A percentile compares a stretch with the other conserved stretches of the same genome.
phyloP scores from a whole-genome alignment of 2,888 invertebrate species.

The Nezara viridula region DNA sequence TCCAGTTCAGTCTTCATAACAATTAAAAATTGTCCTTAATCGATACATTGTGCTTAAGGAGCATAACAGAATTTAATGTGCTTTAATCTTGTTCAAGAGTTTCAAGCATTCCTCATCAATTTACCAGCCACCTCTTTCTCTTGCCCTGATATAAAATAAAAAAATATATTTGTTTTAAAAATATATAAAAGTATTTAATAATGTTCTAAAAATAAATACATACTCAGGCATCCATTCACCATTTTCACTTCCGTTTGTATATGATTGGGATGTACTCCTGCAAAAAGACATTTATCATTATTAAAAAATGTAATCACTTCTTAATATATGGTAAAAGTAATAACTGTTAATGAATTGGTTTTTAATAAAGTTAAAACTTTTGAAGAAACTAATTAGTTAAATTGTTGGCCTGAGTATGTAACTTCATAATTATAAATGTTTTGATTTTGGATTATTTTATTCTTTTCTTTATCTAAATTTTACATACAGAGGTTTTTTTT shows the following conservation, averaged over 20 bases:
- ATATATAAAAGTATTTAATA: neutral
- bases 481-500: too few species aligned
- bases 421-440: too few species aligned
- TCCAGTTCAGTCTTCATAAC: constrained; percentile 10
- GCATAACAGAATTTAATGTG: constrained; percentile 30
- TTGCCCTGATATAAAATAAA: neutral
- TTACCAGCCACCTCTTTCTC: constrained; percentile 37
- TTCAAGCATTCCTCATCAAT: neutral
- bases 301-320: neutral
- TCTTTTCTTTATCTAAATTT: too few species aligned
- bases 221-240: constrained; percentile 51
- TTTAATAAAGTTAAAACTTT: neutral
- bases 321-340: neutral
- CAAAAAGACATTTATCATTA: neutral
- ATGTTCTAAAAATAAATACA: neutral
- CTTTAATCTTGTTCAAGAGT: neutral
- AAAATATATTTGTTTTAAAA: neutral
- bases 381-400: neutral
- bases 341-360: neutral
- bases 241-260: constrained; percentile 50
- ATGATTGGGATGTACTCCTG: constrained; percentile 53
- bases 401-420: too few species aligned
- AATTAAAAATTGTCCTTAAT: constrained; percentile 18
- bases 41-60: constrained; percentile 32
- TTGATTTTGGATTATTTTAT: too few species aligned